These are phyloP conservation scores for Meta bourneti DNA, from an alignment of 2,888 invertebrate species.

Conservation along the genomic window DNA sequence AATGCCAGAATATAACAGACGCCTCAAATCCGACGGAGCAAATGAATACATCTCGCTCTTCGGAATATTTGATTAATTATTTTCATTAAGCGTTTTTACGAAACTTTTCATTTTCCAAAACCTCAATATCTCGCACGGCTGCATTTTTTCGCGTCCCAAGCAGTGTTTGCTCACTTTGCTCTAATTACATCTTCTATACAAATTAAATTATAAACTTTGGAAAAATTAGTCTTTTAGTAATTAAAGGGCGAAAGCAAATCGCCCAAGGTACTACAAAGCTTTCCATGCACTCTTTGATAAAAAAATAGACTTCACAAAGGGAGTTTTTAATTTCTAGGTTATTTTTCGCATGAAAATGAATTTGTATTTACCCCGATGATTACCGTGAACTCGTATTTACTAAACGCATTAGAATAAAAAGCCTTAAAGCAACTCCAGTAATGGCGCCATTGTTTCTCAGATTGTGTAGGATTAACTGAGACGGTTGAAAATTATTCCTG, in stretches of 20 bases:
- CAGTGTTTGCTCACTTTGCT: neutral
- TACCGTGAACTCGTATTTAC: slow-evolving; percentile 28
- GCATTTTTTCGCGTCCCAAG: neutral
- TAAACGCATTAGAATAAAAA: slow-evolving; percentile 9
- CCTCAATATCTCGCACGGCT: neutral
- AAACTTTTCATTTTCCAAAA: neutral
- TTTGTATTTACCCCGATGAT: slow-evolving; percentile 32
- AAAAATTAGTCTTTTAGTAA: slow-evolving; percentile 28
- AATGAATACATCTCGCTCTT: neutral
- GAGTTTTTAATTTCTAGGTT: slow-evolving; percentile 14
- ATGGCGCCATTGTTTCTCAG: slow-evolving; percentile 13
- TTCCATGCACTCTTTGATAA: neutral
- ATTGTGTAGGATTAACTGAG: slow-evolving; percentile 10
- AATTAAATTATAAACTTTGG: slow-evolving; percentile 44
- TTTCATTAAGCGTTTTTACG: neutral
- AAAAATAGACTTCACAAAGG: neutral
- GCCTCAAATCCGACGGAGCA: neutral
- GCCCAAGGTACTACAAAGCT: neutral
- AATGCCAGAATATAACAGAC: neutral
- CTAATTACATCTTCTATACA: slow-evolving; percentile 28
- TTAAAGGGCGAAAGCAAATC: slow-evolving; percentile 18
- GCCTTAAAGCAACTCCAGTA: neutral
- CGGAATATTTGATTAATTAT: neutral
- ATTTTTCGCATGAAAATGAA: slow-evolving; percentile 14
- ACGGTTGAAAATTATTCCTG: neutral